Base-by-base conservation (phyloP, 30 jellyfish, hydroid and myxozoan species). In the Chrysaora quinquecirrha region DNA sequence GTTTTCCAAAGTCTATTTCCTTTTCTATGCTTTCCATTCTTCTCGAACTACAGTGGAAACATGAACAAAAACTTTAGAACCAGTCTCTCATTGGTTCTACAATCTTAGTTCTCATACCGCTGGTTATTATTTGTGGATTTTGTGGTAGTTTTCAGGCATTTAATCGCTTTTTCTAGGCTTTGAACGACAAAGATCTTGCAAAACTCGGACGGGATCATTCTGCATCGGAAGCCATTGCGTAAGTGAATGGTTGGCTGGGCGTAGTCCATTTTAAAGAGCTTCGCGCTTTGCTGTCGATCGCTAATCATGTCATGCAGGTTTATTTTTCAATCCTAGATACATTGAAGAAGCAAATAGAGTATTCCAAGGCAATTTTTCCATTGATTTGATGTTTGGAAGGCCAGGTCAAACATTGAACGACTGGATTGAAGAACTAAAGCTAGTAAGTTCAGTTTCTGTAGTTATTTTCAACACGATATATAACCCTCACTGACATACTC, bases 331-430 rank as follows among this genome's bases (percentile, higher is more conserved):
- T 25, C 29, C 6, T 71, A 94, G 99, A 24, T 86, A 81, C 50
- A 60, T 82, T 22, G 87, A 65, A 20, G 77, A 77, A 50, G 99
- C 99, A 9, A 21, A 65, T 24, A 33, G 46, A 28, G 64, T 88
- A 10, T 94, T 94, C 63, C 93, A 63, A 23, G 82, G 65, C 21
- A 64, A 76, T 24, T 73, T 83, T 12, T 73, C 97, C 2, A 73
- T 94, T 22, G 99, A 94, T 63, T 71, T 94, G 19, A 94, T 94
- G 99, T 94, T 94, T 79, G 99, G 96, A 43, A 50, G 97, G 24
- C 97, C 99, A 19, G 77, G 79, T 2, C 97, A 94, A 66, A 88
- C 96, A 1, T 27, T 84, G 19, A 79, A 88, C 10, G 61, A 71
- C 20, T 94, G 99, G 99, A 34, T 35, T 25, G 65, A 62, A 27